A percentile compares a stretch with the other conserved stretches of the same genome.
Evolutionary conservation across 2,888 invertebrate genomes (phyloP).

Genomic region (Liodrosophila aerea): DNA sequence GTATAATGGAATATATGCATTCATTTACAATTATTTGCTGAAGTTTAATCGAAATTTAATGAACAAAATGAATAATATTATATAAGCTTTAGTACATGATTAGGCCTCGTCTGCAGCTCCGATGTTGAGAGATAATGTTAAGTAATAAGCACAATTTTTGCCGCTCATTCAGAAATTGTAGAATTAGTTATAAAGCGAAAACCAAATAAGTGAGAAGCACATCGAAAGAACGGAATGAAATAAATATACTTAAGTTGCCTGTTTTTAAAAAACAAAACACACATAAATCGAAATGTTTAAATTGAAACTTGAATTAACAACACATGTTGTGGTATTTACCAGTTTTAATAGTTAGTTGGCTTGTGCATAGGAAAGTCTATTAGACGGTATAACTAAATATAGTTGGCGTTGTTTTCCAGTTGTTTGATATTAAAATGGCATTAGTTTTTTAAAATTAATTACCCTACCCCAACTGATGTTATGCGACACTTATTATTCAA

Average conservation of each 20-base stretch:
- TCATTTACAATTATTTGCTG: conserved; percentile 73
- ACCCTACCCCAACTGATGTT: conserved; percentile 30
- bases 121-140: conserved; percentile 16
- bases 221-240: conserved; percentile 56
- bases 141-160: conserved; percentile 58
- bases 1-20: conserved; percentile 51
- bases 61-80: conserved; percentile 28
- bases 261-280: conserved; percentile 66
- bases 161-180: conserved; percentile 47
- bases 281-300: conserved; percentile 25
- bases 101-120: conserved; percentile 22
- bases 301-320: conserved; percentile 39
- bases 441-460: conserved; percentile 54
- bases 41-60: conserved; percentile 60
- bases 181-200: conserved; percentile 38
- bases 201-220: conserved; percentile 31
- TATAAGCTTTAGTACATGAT: conserved; percentile 46
- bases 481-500: no score
- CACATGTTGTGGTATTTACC: conserved; percentile 52
- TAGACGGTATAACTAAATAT: conserved; percentile 32
- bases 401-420: conserved; percentile 58
- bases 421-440: conserved; percentile 65
- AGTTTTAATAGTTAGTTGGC: conserved; percentile 55
- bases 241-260: conserved; percentile 65
- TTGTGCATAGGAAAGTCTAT: conserved; percentile 52